These are phyloP conservation scores for Glossophaga mutica DNA, from an alignment of 2,797 vertebrate species.

Conservation along the genomic window DNA sequence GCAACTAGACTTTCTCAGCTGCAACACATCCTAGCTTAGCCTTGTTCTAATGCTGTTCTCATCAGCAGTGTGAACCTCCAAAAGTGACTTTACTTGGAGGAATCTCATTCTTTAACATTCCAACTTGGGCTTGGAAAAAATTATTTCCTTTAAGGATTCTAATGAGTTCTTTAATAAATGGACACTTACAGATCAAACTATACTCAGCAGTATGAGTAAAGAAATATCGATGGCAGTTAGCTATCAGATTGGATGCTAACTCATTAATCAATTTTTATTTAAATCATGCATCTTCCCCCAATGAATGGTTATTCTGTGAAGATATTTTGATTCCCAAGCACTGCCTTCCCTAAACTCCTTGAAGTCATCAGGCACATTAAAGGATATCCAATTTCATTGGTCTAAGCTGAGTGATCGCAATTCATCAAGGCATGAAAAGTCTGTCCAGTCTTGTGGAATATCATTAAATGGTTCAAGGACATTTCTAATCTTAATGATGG, in stretches of 20 bases:
- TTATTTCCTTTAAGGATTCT: not conserved
- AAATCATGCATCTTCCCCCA: not conserved
- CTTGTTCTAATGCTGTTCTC: not conserved
- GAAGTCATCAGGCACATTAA: constrained; percentile 36
- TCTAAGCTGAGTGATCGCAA: constrained; percentile 65
- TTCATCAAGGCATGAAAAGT: constrained; percentile 78
- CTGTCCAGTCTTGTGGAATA: constrained; percentile 74
- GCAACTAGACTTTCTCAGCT: not conserved
- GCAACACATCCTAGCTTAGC: not conserved
- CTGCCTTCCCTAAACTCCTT: constrained; percentile 51
- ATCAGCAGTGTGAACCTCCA: not conserved
- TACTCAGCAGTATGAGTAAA: constrained; percentile 8
- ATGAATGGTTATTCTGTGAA: constrained; percentile 39
- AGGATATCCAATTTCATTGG: constrained; percentile 67
- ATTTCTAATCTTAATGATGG: constrained; percentile 76
- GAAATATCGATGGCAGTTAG: not conserved
- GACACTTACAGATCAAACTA: constrained; percentile 15
- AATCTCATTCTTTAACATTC: constrained; percentile 26
- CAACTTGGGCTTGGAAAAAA: not conserved
- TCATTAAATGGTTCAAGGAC: constrained; percentile 75
- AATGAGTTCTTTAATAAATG: constrained; percentile 14
- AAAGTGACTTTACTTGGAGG: not conserved
- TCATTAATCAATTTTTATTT: constrained; percentile 54
- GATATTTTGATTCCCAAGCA: not conserved
- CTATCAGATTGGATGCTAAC: constrained; percentile 29